A percentile compares a stretch with the other conserved stretches of the same genome.
Conservation (phyloP, 2,113 vertebrate genomes). For the Trachemys scripta region DNA sequence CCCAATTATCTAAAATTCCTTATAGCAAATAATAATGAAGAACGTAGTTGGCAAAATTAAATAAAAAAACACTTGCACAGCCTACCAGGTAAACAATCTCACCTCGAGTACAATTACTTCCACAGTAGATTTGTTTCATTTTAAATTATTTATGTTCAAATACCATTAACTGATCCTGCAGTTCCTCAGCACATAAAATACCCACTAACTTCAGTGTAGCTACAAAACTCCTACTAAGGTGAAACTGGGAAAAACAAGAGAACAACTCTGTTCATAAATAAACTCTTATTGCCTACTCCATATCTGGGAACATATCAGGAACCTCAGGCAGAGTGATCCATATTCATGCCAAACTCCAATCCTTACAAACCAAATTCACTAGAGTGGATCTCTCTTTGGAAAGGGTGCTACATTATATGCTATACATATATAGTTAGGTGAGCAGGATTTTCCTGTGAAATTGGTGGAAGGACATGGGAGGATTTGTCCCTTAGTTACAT, state of each 20-base stretch:
- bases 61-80: background rate
- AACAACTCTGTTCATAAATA: background rate
- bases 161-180: background rate
- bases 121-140: background rate
- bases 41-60: background rate
- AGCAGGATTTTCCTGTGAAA: background rate
- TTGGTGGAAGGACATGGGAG: background rate
- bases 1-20: background rate
- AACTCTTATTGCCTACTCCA: background rate
- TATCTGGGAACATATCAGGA: background rate
- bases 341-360: background rate
- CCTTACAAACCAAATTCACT: background rate
- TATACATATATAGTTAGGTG: background rate
- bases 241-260: background rate
- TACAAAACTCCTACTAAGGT: background rate
- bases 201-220: background rate
- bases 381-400: slow-evolving; percentile 30
- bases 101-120: background rate
- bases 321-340: background rate
- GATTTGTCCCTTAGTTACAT: background rate
- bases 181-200: background rate
- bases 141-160: background rate
- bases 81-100: background rate
- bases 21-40: background rate
- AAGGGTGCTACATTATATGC: background rate